phyloP scores from a whole-genome alignment of 1,140 invertebrate genomes.

The Acromyrmex heyeri region DNA sequence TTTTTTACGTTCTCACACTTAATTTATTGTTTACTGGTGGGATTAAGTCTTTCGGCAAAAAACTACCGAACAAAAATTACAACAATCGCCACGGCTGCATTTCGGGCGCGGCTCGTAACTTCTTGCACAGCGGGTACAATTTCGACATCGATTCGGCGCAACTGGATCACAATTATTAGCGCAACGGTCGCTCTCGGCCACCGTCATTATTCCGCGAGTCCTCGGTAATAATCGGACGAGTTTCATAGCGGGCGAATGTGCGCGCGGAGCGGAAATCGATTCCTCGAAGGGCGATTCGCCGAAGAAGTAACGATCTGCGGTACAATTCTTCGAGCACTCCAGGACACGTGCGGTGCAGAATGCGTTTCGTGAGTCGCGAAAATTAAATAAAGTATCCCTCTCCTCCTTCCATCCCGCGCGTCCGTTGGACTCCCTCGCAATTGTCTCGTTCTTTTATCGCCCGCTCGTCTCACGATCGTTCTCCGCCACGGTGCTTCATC shows the following conservation, averaged over 20 bases:
- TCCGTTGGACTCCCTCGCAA: constrained; percentile 1
- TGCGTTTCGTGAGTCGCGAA: constrained; percentile 51
- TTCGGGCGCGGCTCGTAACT: neutral
- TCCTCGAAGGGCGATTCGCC: constrained; percentile 55
- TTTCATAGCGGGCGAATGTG: constrained; percentile 13
- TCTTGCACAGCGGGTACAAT: constrained; percentile 1
- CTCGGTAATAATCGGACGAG: constrained; percentile 61
- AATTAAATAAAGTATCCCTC: constrained; percentile 58
- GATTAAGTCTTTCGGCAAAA: neutral
- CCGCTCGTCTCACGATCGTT: neutral
- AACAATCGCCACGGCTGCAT: neutral
- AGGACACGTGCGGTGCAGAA: constrained; percentile 20
- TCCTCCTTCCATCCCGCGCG: neutral
- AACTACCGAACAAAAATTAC: neutral
- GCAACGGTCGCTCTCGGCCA: constrained; percentile 9
- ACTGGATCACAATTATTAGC: constrained; percentile 67
- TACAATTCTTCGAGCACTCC: constrained; percentile 1
- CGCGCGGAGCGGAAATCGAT: constrained; percentile 65
- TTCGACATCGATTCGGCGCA: constrained; percentile 30
- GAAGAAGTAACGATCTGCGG: constrained; percentile 51
- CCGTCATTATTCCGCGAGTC: constrained; percentile 50
- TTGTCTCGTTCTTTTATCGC: constrained; percentile 59
- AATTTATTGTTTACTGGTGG: neutral
- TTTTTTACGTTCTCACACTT: neutral
- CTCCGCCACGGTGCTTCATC: constrained; percentile 4